Evolutionary conservation across 2,888 invertebrate genomes (phyloP), one percentile per base, ranked within the genome.

Genomic region (Eulithis testata): DNA sequence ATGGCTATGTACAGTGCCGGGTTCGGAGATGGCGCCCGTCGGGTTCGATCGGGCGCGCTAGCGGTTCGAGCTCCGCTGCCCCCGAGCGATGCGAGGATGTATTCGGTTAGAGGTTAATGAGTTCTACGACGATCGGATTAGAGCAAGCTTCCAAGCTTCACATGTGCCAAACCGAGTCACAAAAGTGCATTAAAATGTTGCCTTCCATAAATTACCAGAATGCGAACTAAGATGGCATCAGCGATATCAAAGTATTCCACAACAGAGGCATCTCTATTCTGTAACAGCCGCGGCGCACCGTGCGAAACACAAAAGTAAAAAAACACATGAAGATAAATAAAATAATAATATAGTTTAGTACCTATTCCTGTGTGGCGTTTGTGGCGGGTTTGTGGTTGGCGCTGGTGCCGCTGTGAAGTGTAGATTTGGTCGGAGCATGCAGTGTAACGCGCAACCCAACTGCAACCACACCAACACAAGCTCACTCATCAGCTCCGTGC

Each of bases 361-460:
- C 93, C 93, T 93, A 93, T 93, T 93, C 88, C 84, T 93, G 92
- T 84, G 93, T 91, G 91, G 85, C 89, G 92, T 91, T 91, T 90
- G 91, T 88, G 88, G 92, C 88, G 85, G 93, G 86, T 88, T 90
- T 91, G 91, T 91, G 90, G 91, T 89, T 91, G 89, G 89, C 92
- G 90, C 91, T 89, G 92, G 92, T 87, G 93, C 92, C 93, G 93
- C 93, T 90, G 93, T 90, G 90, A 85, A 87, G 91, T 90, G 92
- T 80, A 87, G 92, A 87, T 92, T 91, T 91, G 94, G 94, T 94
- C 94, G 96, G 96, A 95, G 96, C 97, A 96, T 96, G 96, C 95
- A 96, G 96, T 95, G 96, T 96, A 95, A 96, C 96, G 95, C 96
- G 96, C 95, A 96, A 96, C 95, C 96, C 96, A 95, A 96, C 97